A percentile compares a stretch with the other conserved stretches of the same genome.
Evolutionary conservation across 2,797 vertebrate genomes (phyloP).

Genomic region (Sylvia borin): DNA sequence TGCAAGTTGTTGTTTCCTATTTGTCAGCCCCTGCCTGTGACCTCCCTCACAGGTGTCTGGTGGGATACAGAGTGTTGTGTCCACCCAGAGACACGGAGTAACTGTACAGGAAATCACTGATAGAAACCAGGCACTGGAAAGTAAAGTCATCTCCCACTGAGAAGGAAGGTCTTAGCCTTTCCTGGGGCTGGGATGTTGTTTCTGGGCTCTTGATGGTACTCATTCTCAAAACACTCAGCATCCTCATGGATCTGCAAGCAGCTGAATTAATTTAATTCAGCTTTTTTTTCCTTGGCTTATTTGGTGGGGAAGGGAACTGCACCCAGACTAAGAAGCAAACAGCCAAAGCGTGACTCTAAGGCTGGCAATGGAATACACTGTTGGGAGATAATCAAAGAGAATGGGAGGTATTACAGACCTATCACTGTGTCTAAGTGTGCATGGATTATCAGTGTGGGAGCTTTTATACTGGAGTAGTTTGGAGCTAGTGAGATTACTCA

Average conservation of each 20-base stretch:
- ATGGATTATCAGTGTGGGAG: not conserved
- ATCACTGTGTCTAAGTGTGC: not conserved
- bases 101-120: not conserved
- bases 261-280: not conserved
- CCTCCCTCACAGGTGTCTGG: too few species aligned
- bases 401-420: not conserved
- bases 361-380: not conserved
- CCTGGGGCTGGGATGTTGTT: not conserved
- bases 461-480: not conserved
- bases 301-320: not conserved
- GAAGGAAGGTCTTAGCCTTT: not conserved
- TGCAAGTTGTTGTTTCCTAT: too few species aligned
- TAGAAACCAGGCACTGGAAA: not conserved
- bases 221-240: rapidly evolving
- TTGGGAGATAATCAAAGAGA: not conserved
- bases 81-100: too few species aligned
- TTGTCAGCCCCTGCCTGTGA: too few species aligned
- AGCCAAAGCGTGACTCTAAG: not conserved
- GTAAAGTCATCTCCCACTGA: not conserved
- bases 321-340: not conserved
- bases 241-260: not conserved
- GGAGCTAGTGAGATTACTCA: not conserved
- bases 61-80: too few species aligned
- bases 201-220: not conserved
- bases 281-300: not conserved